phyloP scores from a whole-genome alignment of 2,113 vertebrate species.

The Dascyllus trimaculatus region DNA sequence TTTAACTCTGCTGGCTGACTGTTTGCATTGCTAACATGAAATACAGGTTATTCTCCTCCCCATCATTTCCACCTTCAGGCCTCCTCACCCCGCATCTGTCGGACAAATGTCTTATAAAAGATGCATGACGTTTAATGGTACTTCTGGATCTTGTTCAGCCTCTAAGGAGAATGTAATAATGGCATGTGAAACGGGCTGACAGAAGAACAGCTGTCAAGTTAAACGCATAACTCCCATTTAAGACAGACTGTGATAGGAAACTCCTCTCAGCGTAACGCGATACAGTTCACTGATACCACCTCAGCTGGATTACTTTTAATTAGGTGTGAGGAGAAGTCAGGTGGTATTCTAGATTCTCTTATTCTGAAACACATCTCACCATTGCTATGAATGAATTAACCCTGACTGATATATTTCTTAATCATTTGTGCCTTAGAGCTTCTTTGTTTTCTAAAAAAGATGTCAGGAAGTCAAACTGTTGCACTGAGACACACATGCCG shows the following conservation, averaged over 20 bases:
- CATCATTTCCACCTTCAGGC: background rate
- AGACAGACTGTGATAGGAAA: too few relatives aligned
- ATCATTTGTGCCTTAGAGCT: too few relatives aligned
- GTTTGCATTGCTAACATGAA: conserved; percentile 19
- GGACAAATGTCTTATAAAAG: conserved; percentile 52
- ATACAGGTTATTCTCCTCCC: background rate
- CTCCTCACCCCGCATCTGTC: conserved; percentile 45
- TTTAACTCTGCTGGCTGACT: background rate
- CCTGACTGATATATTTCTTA: too few relatives aligned
- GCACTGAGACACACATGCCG: too few relatives aligned
- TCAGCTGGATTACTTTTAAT: too few relatives aligned
- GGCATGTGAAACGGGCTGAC: conserved; percentile 2
- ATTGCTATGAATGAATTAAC: too few relatives aligned
- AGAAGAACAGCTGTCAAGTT: conserved; percentile 12
- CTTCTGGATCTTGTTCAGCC: conserved; percentile 55
- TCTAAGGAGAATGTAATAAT: conserved; percentile 2
- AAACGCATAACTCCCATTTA: background rate
- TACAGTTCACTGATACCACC: background rate
- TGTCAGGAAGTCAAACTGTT: too few relatives aligned
- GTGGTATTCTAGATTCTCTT: background rate
- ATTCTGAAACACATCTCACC: background rate
- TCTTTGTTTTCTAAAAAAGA: too few relatives aligned
- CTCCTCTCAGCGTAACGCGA: background rate
- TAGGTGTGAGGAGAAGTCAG: background rate
- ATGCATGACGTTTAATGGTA: conserved; percentile 65